These are phyloP conservation scores for Hylomyscus alleni DNA, from an alignment of 2,797 vertebrate species.

Conservation along the genomic window DNA sequence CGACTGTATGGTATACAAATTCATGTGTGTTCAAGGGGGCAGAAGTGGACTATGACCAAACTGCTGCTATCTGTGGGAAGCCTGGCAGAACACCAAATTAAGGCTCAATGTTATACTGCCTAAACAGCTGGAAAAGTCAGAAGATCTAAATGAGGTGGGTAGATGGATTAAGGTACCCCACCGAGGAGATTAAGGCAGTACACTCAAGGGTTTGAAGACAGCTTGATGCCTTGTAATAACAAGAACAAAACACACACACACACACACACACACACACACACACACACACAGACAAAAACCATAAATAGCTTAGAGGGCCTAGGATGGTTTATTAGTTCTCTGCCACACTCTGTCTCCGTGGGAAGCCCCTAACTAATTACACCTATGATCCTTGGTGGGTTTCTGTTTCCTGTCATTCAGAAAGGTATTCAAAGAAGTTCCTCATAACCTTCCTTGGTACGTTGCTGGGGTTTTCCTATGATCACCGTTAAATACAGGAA, in stretches of 20 bases:
- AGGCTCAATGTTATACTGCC: not conserved
- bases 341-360: not conserved
- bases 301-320: not conserved
- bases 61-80: not conserved
- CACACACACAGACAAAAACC: not conserved
- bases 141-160: no score
- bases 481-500: not conserved
- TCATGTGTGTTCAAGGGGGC: not conserved
- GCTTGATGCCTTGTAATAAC: not conserved
- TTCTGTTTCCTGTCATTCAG: not conserved
- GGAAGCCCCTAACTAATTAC: not conserved
- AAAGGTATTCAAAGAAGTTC: not conserved
- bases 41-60: not conserved
- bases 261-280: no score
- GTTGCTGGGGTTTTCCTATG: not conserved
- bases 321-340: not conserved
- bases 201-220: not conserved
- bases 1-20: not conserved
- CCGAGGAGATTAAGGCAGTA: not conserved
- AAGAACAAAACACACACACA: not conserved
- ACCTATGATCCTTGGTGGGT: not conserved
- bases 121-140: not conserved
- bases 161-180: not conserved
- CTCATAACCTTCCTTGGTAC: not conserved
- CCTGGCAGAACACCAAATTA: not conserved